Base-by-base conservation (phyloP, 1,140 invertebrate species). In the Drosophila varians region DNA sequence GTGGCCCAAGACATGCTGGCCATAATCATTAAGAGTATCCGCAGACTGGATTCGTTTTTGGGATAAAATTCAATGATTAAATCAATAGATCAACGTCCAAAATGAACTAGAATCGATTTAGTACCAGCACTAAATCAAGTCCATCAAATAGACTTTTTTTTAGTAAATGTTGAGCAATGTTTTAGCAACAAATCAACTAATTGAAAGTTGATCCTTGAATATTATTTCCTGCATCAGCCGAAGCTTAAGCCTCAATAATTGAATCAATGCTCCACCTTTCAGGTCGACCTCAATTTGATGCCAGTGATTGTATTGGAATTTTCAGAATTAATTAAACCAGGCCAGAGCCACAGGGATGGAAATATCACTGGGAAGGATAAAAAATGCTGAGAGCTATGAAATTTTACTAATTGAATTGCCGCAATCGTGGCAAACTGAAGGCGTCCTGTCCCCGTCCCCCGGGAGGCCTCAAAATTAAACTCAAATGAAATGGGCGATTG, bases 321-420 rank as follows among this genome's bases (percentile, higher is more conserved):
- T 64, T 31, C 21, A 60, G 55, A 61, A 64, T 64, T 64, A 64
- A 64, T 64, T 64, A 64, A 64, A 58, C 34, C 60, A 21, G 43
- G 55, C 46, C 55, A 60, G 28, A n/a, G n/a, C n/a, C n/a, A n/a
- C n/a, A n/a, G n/a, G 38, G 46, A 61, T 64, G 60, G 47, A 61
- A 61, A 38, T 61, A 40, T 61, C 42, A 47, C 7, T 43, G 25
- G 16, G 56, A 61, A 19, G 52, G 42, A 0, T 60, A 64, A 60
- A 61, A 57, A n/a, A n/a, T n/a, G n/a, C 58, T 62, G 58, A 62
- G 58, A 58, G 53, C 26, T 58, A 36, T 62, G 53, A 62, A 62
- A 62, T 58, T n/a, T 55, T 64, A 31, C 56, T 64, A 64, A 64
- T 64, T 61, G 60, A 60, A 61, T 64, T 64, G 42, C 55, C 55